A percentile compares a stretch with the other conserved stretches of the same genome.
Evolutionary conservation across 2,113 vertebrate species (phyloP).

Genomic region (Corythaixoides concolor): DNA sequence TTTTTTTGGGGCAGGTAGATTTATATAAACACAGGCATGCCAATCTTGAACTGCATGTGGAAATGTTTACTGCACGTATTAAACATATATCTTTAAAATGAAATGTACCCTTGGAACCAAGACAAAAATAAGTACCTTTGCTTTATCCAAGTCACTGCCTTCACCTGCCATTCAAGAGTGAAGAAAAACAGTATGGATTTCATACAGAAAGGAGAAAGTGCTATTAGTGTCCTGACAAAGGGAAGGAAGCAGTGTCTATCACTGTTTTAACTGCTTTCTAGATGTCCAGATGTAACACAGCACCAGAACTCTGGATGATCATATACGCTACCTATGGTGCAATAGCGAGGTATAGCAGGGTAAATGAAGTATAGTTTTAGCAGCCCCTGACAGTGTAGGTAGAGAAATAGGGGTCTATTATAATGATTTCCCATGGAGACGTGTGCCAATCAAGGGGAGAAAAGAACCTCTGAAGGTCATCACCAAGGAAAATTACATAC

Average conservation of each 20-base stretch:
- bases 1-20: not conserved
- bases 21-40: not conserved
- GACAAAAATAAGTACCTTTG: not conserved
- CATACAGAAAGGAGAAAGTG: not conserved
- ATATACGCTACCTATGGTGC: not conserved
- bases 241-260: not conserved
- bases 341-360: not conserved
- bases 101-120: not conserved
- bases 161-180: not conserved
- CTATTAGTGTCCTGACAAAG: not conserved
- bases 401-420: slow-evolving; percentile 27
- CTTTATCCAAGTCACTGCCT: not conserved
- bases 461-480: slow-evolving; percentile 4
- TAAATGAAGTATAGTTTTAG: slow-evolving; percentile 2
- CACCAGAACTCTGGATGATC: not conserved
- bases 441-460: not conserved
- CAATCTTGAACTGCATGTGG: not conserved
- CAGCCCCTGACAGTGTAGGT: slow-evolving; percentile 11
- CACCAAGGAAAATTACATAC: not conserved
- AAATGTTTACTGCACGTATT: not conserved
- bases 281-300: not conserved
- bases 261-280: not conserved
- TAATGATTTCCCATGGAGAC: slow-evolving; percentile 23
- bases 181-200: not conserved
- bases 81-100: not conserved